These are phyloP conservation scores for Rhysida immarginata DNA, from an alignment of 1,140 invertebrate species.

Conservation along the genomic window DNA sequence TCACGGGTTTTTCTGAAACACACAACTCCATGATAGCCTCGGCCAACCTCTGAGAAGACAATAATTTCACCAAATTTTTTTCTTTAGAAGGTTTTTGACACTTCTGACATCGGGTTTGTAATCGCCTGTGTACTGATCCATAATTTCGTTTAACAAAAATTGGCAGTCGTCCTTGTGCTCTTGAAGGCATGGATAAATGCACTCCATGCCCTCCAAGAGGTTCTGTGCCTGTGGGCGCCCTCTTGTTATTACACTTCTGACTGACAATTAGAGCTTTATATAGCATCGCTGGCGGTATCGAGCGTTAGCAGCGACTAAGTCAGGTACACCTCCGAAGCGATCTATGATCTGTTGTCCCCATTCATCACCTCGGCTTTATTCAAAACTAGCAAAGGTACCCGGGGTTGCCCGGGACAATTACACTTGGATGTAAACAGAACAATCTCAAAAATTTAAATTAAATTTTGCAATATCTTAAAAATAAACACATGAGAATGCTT, in stretches of 20 bases:
- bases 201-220: constrained; percentile 6
- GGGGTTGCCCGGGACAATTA: too few species aligned
- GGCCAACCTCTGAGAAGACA: constrained; percentile 9
- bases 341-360: constrained; percentile 3
- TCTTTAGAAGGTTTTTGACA: constrained; percentile 12
- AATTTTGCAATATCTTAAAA: too few species aligned
- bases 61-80: constrained; percentile 11
- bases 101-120: constrained; percentile 13
- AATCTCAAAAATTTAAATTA: too few species aligned
- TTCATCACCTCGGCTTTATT: constrained; percentile 3
- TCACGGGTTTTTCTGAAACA: constrained; percentile 7
- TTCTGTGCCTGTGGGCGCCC: constrained; percentile 3
- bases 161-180: constrained; percentile 6
- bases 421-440: too few species aligned
- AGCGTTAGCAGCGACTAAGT: neutral
- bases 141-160: neutral
- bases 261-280: neutral
- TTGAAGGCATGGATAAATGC: constrained; percentile 7
- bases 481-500: too few species aligned
- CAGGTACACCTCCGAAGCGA: neutral
- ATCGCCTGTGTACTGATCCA: constrained; percentile 10
- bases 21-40: neutral
- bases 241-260: constrained; percentile 1
- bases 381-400: too few species aligned
- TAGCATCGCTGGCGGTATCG: neutral